Conservation (phyloP, 2,888 invertebrate species). For the Andrena bicolor region DNA sequence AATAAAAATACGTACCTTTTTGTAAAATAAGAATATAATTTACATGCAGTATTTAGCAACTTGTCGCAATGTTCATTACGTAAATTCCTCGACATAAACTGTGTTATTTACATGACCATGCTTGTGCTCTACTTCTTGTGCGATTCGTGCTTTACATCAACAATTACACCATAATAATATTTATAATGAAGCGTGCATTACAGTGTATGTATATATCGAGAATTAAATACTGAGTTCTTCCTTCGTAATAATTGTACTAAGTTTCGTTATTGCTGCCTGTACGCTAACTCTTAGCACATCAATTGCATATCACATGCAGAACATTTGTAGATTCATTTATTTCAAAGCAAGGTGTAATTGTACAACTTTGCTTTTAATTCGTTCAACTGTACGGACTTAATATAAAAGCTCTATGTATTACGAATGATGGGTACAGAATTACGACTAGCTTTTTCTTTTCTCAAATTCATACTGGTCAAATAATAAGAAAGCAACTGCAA, state of each 20-base stretch:
- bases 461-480: constrained; percentile 24
- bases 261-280: constrained; percentile 34
- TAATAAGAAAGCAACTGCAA: constrained; percentile 11
- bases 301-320: constrained; percentile 57
- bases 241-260: constrained; percentile 40
- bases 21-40: constrained; percentile 62
- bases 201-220: constrained; percentile 52
- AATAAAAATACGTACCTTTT: constrained; percentile 73
- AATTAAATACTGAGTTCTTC: constrained; percentile 51
- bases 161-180: constrained; percentile 59
- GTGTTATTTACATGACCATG: constrained; percentile 81
- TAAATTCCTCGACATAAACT: constrained; percentile 62
- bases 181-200: constrained; percentile 69
- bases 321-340: constrained; percentile 19
- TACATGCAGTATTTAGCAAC: constrained; percentile 67
- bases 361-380: constrained; percentile 27
- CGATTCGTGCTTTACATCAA: constrained; percentile 69
- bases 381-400: constrained; percentile 23
- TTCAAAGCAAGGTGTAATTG: constrained; percentile 28
- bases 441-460: constrained; percentile 1
- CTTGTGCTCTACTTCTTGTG: constrained; percentile 75
- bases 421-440: constrained; percentile 9
- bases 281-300: constrained; percentile 50
- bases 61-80: constrained; percentile 55
- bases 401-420: constrained; percentile 17